Evolutionary conservation across 2,888 invertebrate genomes (phyloP).

Genomic region (Nematopogon swammerdamellus): DNA sequence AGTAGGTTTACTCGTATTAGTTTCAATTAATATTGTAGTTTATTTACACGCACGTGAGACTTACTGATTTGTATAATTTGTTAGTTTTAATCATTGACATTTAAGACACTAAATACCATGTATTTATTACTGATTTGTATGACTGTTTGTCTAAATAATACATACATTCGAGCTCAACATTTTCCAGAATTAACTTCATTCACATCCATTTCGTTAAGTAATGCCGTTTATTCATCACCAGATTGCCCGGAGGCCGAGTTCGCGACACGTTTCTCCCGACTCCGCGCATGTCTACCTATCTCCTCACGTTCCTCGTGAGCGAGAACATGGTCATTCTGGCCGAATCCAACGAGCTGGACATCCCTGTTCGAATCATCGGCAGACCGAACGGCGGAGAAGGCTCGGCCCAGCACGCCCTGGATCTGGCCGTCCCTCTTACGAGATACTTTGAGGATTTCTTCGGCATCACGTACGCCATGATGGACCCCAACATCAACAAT

Average conservation of each 20-base stretch:
- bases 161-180: too few relatives aligned
- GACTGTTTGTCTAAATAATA: too few relatives aligned
- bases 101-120: too few relatives aligned
- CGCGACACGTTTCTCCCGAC: conserved; percentile 45
- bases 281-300: conserved; percentile 76
- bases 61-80: too few relatives aligned
- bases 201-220: too few relatives aligned
- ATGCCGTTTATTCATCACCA: not conserved
- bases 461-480: conserved; percentile 27
- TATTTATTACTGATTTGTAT: too few relatives aligned
- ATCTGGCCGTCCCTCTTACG: conserved; percentile 34
- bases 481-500: conserved; percentile 33
- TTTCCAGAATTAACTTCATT: too few relatives aligned
- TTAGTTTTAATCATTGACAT: too few relatives aligned
- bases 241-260: conserved; percentile 16
- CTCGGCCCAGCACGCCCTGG: conserved; percentile 28
- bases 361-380: conserved; percentile 39
- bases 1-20: too few relatives aligned
- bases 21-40: too few relatives aligned
- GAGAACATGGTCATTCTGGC: conserved; percentile 40
- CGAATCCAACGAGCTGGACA: conserved; percentile 24
- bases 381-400: conserved; percentile 33
- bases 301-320: conserved; percentile 77
- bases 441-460: conserved; percentile 35
- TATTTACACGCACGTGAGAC: too few relatives aligned